Base-by-base conservation (phyloP, 2,888 invertebrate species). In the Cephus pulcher region DNA sequence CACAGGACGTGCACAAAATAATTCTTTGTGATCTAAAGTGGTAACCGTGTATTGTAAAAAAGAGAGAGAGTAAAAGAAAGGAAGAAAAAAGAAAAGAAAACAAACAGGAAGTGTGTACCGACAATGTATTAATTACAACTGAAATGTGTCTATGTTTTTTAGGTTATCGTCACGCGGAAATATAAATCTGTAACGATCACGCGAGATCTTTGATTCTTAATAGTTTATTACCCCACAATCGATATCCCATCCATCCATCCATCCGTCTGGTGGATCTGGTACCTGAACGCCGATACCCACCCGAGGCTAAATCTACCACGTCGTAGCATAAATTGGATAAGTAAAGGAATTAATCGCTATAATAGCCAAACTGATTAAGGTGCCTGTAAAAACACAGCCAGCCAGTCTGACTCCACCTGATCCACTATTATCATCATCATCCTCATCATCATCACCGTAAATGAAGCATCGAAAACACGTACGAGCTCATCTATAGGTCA, bases 1-100 rank as follows among this genome's bases (percentile, higher is more conserved):
- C 84, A 80, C 84, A 84, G 86, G 86, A 83, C 82, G 82, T 85
- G 88, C 88, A 88, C 88, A 89, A 88, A 88, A 84, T 69, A 30
- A 40, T 76, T 75, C 74, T 75, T 81, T 80, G 75, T 79, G 74
- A 82, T 82, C 76, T 80, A 79, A 79, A 40, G 73, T 76, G 73
- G 76, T 79, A 80, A 76, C 78, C 76, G 74, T 80, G 80, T 79
- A 79, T 69, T 73, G 76, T 80, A 79, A 71, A 75, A 76, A 56
- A 74, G 76, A 15, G 35, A 75, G 69, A 6, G 15, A 73, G 34
- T 11, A 32, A 30, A 23, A 74, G 35, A 69, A 6, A 74, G 35
- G 35, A 6, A 75, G 40, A n/a, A 32, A 71, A 75, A 34, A 15
- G 68, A n/a, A 34, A 12, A 73, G 4, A 80, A 70, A 69, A 70